phyloP scores from a whole-genome alignment of 2,797 vertebrate species.

The Cossypha dichroa region DNA sequence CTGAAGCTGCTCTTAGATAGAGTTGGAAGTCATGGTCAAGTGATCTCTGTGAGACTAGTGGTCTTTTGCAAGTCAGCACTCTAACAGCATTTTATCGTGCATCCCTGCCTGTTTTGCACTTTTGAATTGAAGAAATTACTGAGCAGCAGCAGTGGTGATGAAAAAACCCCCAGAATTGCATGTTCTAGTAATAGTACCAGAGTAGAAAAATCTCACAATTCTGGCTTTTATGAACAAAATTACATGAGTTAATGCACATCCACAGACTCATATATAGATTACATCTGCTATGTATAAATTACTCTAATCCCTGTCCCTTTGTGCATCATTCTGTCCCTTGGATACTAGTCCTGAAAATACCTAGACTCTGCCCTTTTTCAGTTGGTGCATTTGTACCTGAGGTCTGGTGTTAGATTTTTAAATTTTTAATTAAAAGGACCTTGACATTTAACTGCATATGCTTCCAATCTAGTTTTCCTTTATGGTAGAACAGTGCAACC shows the following conservation, averaged over 20 bases:
- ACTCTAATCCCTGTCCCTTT: not conserved
- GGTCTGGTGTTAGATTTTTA: not conserved
- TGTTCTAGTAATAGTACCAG: not conserved
- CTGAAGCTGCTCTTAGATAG: not conserved
- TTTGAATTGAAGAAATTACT: not conserved
- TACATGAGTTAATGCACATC: not conserved
- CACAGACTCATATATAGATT: not conserved
- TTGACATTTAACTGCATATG: not conserved
- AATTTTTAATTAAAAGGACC: not conserved
- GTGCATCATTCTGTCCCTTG: not conserved
- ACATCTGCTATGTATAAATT: not conserved
- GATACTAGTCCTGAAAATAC: not conserved
- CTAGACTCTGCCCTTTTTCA: not conserved
- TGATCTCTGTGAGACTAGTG: not conserved
- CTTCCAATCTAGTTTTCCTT: not conserved
- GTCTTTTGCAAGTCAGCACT: not conserved
- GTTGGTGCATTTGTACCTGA: not conserved
- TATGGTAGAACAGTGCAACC: not conserved
- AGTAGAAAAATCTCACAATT: not conserved
- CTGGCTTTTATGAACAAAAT: not conserved
- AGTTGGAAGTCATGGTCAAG: not conserved
- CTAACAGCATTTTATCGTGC: not conserved
- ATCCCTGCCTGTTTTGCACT: not conserved
- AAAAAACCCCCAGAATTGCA: rapidly evolving
- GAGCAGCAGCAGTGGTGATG: not conserved